Evolutionary conservation across 2,113 vertebrate genomes (phyloP), one percentile per base, ranked within the genome.

Genomic region (Rhabdomys dilectus): DNA sequence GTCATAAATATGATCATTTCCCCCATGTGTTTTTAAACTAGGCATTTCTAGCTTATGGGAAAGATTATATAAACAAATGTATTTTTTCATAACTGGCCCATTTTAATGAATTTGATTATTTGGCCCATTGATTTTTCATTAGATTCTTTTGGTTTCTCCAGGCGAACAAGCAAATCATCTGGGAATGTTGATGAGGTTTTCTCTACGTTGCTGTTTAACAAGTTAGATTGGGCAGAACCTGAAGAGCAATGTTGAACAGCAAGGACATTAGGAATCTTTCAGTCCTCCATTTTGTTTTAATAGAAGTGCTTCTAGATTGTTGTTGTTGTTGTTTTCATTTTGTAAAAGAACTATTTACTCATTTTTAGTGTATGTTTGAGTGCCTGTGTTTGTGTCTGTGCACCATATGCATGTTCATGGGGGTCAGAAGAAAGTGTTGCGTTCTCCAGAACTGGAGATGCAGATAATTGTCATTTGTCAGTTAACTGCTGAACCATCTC

Each of bases 91-190:
- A 94, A 96, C 31, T 58, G 82, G 81, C 66, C 48, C 64, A 87
- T 78, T 36, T 96, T 96, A 95, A 96, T 91, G 89, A 95, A 96
- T 97, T 96, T 97, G 94, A 96, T 97, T 95, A 94, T 93, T 91
- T 95, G 93, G 89, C 42, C 77, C 89, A 94, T 88, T 97, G 93
- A 86, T 80, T 96, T 96, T 94, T 96, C 73, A 93, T 96, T 96
- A 84, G 88, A 87, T 92, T 95, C 29, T 96, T 94, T 96, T 89
- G 81, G 26, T 77, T 97, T 94, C 66, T 96, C 68, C 15, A 80
- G 87, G 73, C 60, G 68, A 95, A 82, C 39, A 91, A 96, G 66
- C 70, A 93, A 75, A 80, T 95, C 93, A 91, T 89, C 29, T 75
- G 81, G 53, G 89, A 93, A 73, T 94, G 53, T 53, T 97, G 95